Evolutionary conservation across 37 sponge, comb jelly and placozoan species (phyloP), one percentile per base, ranked within the genome.

Genomic region (Beroe forskalii): DNA sequence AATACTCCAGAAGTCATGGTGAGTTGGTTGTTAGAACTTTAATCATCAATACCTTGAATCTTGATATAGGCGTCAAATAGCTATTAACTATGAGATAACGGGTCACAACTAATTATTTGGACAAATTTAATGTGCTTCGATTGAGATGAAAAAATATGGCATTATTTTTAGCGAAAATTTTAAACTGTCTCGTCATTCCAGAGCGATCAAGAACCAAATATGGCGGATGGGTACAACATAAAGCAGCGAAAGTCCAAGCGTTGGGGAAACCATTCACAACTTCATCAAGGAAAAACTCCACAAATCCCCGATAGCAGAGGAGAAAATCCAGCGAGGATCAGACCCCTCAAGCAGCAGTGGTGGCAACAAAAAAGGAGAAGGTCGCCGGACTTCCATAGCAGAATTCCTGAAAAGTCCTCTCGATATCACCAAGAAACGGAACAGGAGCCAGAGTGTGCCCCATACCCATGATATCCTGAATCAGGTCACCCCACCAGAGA

Each of bases 331-430:
- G 3, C 25, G 31, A 6, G 66, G 66, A 27, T 12, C 55, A 48
- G 55, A 48, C 12, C 14, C 37, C 0, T 27, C 55, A 17, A 48
- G 40, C 14, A 44, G 38, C 8, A 44, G 55, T 43, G 40, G 40
- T 43, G 55, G 43, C 55, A 80, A 25, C 37, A 80, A 80, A 24
- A 24, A 20, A 4, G 44, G 55, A 4, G 55, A 43, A n/a, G 66
- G 25, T 30, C 12, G 86, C 0, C 40, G 35, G 31, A 80, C 24
- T 27, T 80, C 86, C 9, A 80, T 80, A 41, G 35, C 86, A 23
- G 86, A 80, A n/a, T 80, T 80, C 30, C 27, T 80, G 55, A 80
- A 80, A 25, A 44, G 55, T 25, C 86, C 86, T n/a, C 86, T 80
- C 24, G 86, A 80, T 0, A 80, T 80, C 0, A 37, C 40, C 17